Conservation (phyloP, 2,888 invertebrate species). For the Rotaria sp. region DNA sequence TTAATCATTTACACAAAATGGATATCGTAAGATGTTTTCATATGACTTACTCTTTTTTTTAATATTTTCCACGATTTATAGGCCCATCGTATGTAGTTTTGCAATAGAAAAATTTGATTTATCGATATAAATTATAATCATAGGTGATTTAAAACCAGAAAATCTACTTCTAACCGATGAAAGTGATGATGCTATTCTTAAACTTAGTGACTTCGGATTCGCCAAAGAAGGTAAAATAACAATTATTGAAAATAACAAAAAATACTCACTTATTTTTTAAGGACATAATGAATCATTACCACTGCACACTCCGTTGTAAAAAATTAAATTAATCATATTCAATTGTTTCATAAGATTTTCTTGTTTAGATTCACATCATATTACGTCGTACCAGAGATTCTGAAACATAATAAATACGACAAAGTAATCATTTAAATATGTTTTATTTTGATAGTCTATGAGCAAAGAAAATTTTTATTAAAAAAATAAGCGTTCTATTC, state of each 20-base stretch:
- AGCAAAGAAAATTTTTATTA: not conserved
- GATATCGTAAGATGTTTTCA: slow-evolving; percentile 67
- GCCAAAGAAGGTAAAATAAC: not conserved
- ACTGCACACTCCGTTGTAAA: not conserved
- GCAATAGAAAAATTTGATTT: not conserved
- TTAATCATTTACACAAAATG: slow-evolving; percentile 81
- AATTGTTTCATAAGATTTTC: no score
- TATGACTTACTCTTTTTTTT: not conserved
- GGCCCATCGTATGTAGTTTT: not conserved
- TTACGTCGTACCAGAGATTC: slow-evolving; percentile 68
- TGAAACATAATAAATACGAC: slow-evolving; percentile 94
- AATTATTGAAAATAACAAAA: not conserved
- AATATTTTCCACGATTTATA: not conserved
- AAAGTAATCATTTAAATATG: slow-evolving; percentile 57
- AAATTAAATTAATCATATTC: not conserved
- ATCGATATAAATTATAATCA: slow-evolving; percentile 67
- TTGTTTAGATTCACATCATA: slow-evolving; percentile 33
- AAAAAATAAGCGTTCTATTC: no score
- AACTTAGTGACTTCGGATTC: slow-evolving; percentile 86
- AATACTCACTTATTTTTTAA: not conserved
- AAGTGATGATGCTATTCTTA: slow-evolving; percentile 67
- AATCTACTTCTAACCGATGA: slow-evolving; percentile 65
- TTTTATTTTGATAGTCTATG: no score
- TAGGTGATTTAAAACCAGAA: no score
- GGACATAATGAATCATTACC: not conserved